phyloP scores from a whole-genome alignment of 1,140 invertebrate genomes.

The Scaptomyza pallida region DNA sequence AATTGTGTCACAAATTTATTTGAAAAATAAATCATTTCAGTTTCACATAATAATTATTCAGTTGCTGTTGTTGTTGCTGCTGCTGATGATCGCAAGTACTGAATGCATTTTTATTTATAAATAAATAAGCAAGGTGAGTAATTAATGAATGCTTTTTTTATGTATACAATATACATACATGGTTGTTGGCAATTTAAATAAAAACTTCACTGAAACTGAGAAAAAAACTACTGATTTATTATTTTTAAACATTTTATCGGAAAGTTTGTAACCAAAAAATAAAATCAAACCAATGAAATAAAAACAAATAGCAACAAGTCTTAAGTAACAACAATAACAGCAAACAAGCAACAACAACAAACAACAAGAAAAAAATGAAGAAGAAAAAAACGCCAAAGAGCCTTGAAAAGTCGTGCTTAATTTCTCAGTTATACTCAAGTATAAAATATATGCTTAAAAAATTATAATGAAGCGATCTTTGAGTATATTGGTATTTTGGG shows the following conservation, averaged over 20 bases:
- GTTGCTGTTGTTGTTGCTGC: neutral
- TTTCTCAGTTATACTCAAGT: slow-evolving; percentile 76
- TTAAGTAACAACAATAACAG: slow-evolving; percentile 33
- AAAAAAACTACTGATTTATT: slow-evolving; percentile 59
- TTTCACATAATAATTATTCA: neutral
- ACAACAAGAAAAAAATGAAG: slow-evolving; percentile 10
- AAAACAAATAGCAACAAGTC: slow-evolving; percentile 41
- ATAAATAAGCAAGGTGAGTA: slow-evolving; percentile 58
- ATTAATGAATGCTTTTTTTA: slow-evolving; percentile 34
- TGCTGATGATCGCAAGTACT: slow-evolving; percentile 18
- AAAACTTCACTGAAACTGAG: slow-evolving; percentile 28
- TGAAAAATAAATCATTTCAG: slow-evolving; percentile 3
- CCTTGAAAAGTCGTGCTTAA: slow-evolving; percentile 81
- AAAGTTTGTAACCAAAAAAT: slow-evolving; percentile 32
- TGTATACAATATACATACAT: slow-evolving; percentile 5
- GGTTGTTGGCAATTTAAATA: slow-evolving; percentile 25
- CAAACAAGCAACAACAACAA: slow-evolving; percentile 34
- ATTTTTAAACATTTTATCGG: slow-evolving; percentile 40
- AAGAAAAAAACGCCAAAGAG: slow-evolving; percentile 30
- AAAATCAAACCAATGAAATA: slow-evolving; percentile 60
- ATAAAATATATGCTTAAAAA: slow-evolving; percentile 75
- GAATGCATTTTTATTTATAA: slow-evolving; percentile 42
- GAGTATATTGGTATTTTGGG: slow-evolving; percentile 25
- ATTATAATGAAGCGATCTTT: slow-evolving; percentile 69
- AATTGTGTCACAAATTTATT: slow-evolving; percentile 26